Conservation (phyloP, 2,113 vertebrate genomes). For the Triplophysa rosa region DNA sequence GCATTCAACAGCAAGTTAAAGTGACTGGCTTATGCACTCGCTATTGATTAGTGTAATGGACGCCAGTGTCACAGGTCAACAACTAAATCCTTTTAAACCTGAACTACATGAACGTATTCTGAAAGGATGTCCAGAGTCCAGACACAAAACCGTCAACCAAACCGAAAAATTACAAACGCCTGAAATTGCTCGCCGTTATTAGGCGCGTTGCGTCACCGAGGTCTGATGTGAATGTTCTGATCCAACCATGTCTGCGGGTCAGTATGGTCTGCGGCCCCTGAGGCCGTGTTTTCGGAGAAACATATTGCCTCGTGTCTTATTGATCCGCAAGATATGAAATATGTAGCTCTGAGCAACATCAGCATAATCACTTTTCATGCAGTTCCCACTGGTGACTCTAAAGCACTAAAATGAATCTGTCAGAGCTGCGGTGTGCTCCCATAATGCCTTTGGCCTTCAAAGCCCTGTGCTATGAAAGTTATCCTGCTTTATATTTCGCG, state of each 20-base stretch:
- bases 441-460: constrained; percentile 6
- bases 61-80: constrained; percentile 21
- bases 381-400: constrained; percentile 32
- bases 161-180: background rate
- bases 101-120: background rate
- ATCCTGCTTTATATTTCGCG: background rate
- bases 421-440: constrained; percentile 1
- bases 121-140: constrained; percentile 12
- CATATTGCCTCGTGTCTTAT: constrained; percentile 50
- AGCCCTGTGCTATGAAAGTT: background rate
- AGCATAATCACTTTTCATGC: constrained; percentile 40
- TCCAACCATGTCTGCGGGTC: constrained; percentile 12
- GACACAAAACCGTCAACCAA: background rate
- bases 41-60: constrained; percentile 39
- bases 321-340: constrained; percentile 45
- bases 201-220: background rate
- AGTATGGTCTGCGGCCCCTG: constrained; percentile 13
- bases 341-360: constrained; percentile 23
- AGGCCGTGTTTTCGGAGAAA: constrained; percentile 39
- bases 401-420: constrained; percentile 32
- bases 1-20: constrained; percentile 21
- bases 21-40: constrained; percentile 35
- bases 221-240: background rate
- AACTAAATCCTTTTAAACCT: constrained; percentile 39
- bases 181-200: background rate